Evolutionary conservation across 2,888 invertebrate genomes (phyloP).

Genomic region (Cybosia mesomella): DNA sequence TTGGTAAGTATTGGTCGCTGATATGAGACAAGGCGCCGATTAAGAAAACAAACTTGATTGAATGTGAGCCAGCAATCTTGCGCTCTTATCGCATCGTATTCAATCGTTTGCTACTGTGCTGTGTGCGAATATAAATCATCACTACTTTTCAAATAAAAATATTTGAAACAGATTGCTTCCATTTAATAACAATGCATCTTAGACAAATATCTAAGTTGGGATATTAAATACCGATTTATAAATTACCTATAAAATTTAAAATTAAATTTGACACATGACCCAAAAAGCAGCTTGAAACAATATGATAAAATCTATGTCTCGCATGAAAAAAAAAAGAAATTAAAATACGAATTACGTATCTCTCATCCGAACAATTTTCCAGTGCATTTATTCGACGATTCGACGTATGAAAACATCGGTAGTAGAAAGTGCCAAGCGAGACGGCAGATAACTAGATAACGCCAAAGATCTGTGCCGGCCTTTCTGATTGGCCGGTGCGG

Average conservation of each 20-base stretch:
- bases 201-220: not conserved
- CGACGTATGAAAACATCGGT: conserved; percentile 73
- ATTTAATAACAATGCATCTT: not conserved
- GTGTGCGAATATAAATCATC: conserved; percentile 26
- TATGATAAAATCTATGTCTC: not conserved
- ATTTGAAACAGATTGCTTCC: not conserved
- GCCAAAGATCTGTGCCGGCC: conserved; percentile 86
- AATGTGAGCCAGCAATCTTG: conserved; percentile 63
- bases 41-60: conserved; percentile 77
- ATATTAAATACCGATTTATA: not conserved
- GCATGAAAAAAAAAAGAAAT: conserved; percentile 4
- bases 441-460: conserved; percentile 86
- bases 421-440: conserved; percentile 76
- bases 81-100: conserved; percentile 69
- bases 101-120: conserved; percentile 56
- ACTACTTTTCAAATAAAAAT: conserved; percentile 15
- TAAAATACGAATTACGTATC: conserved; percentile 31
- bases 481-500: conserved; percentile 74
- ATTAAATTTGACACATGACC: not conserved
- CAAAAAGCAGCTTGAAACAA: not conserved
- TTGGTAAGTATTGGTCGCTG: conserved; percentile 52
- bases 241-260: not conserved
- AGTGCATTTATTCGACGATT: conserved; percentile 53
- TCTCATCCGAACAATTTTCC: conserved; percentile 39
- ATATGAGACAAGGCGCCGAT: conserved; percentile 70